Evolutionary conservation across 2,113 vertebrate genomes (phyloP).

Genomic region (Glaucomys volans): DNA sequence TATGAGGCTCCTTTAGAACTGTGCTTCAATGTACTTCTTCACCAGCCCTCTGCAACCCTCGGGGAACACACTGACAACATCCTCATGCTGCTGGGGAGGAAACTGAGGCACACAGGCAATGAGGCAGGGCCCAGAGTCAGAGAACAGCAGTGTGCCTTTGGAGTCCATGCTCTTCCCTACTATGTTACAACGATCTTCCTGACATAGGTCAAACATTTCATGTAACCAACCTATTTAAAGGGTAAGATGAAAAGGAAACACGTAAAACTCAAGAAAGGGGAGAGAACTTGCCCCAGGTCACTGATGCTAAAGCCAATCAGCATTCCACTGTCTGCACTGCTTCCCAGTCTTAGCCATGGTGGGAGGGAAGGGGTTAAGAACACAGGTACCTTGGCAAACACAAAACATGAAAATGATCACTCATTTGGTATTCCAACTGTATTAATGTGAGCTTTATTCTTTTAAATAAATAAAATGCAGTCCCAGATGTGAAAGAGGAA

Average conservation of each 20-base stretch:
- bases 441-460: not conserved
- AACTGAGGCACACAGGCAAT: not conserved
- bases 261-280: not conserved
- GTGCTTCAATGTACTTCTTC: not conserved
- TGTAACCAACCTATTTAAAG: not conserved
- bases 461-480: constrained; percentile 1
- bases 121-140: not conserved
- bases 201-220: not conserved
- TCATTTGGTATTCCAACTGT: not conserved
- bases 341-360: not conserved
- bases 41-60: not conserved
- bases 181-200: not conserved
- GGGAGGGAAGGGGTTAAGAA: not conserved
- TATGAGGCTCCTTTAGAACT: not conserved
- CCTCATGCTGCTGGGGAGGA: not conserved
- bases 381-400: not conserved
- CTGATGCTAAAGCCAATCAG: not conserved
- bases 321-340: not conserved
- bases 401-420: not conserved
- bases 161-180: not conserved
- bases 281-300: not conserved
- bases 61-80: not conserved
- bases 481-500: not conserved
- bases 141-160: not conserved
- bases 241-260: not conserved